Evolutionary conservation across 2,113 vertebrate species (phyloP).

Genomic region (Erythrocebus patas): DNA sequence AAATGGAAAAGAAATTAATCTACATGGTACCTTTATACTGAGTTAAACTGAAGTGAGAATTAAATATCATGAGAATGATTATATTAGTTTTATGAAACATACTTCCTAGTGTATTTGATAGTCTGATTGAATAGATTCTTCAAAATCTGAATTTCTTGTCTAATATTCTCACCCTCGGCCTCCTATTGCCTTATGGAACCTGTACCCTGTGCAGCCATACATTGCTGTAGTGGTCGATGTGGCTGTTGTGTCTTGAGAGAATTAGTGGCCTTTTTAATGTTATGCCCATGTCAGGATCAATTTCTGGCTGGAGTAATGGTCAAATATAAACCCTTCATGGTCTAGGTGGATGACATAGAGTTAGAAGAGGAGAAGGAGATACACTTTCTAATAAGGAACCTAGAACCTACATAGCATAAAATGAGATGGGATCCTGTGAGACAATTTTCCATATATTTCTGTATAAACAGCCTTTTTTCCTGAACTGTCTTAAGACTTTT

Average conservation of each 20-base stretch:
- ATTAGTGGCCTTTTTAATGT: neutral
- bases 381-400: neutral
- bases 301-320: neutral
- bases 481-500: neutral
- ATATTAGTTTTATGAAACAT: neutral
- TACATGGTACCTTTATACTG: neutral
- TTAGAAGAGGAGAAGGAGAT: neutral
- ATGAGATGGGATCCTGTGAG: neutral
- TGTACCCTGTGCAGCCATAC: fast-evolving
- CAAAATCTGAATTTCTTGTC: neutral
- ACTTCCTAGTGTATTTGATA: neutral
- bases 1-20: neutral
- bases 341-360: too few relatives aligned
- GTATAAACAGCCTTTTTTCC: too few relatives aligned
- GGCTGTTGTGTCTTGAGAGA: neutral
- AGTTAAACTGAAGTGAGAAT: neutral
- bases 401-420: neutral
- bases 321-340: neutral
- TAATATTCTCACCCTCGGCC: neutral
- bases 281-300: neutral
- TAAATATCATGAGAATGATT: neutral
- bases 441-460: too few relatives aligned
- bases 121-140: neutral
- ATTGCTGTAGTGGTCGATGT: fast-evolving
- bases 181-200: fast-evolving